phyloP scores from a whole-genome alignment of 2,113 vertebrate genomes.

The Scalopus aquaticus region DNA sequence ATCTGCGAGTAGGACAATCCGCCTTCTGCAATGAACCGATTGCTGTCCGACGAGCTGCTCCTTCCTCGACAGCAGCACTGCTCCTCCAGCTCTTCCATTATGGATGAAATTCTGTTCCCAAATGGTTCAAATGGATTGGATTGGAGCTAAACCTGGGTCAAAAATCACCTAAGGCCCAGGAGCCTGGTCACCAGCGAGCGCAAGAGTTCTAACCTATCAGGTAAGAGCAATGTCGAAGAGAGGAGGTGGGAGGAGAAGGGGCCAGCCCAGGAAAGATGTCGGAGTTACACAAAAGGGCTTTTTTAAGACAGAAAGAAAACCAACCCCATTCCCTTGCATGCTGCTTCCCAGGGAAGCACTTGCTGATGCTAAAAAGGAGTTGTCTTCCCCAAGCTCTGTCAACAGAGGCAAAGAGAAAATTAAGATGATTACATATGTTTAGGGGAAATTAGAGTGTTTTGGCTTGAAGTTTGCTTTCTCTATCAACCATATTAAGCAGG shows the following conservation, averaged over 20 bases:
- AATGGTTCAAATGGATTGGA: neutral
- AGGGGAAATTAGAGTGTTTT: conserved; percentile 67
- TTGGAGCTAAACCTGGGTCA: neutral
- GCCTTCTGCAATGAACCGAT: neutral
- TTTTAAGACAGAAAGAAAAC: neutral
- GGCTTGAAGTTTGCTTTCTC: conserved; percentile 73
- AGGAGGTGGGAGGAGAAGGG: neutral
- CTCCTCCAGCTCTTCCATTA: neutral
- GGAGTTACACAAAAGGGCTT: neutral
- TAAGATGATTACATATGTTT: conserved; percentile 68
- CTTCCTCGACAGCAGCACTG: neutral
- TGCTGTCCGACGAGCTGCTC: neutral
- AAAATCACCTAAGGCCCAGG: neutral
- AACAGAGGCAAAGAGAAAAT: conserved; percentile 68
- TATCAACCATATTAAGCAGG: conserved; percentile 66
- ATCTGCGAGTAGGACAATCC: neutral
- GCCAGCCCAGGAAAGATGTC: neutral
- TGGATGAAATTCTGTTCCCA: neutral
- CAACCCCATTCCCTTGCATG: neutral
- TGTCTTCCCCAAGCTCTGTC: conserved; percentile 64
- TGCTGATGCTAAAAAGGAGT: conserved; percentile 31
- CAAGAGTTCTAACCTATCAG: accelerated
- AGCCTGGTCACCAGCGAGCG: neutral
- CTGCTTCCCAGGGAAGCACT: conserved; percentile 7
- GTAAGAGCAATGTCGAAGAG: neutral